Conservation (phyloP, 2,888 invertebrate genomes). For the Melinaea marsaeus region DNA sequence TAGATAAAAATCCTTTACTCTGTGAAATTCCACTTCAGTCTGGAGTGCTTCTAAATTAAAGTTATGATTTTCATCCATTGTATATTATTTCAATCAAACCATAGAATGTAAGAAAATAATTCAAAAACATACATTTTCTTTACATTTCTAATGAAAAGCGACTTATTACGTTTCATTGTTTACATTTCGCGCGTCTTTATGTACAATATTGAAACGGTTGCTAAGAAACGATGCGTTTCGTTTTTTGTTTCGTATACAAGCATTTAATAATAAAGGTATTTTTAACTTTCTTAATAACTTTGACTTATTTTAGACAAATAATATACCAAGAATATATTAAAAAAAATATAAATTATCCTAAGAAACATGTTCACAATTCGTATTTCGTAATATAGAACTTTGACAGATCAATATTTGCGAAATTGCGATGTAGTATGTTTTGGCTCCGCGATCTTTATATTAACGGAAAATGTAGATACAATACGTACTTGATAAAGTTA, state of each 20-base stretch:
- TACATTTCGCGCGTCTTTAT: conserved; percentile 61
- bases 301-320: too few relatives aligned
- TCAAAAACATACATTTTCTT: conserved; percentile 48
- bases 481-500: neutral
- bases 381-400: neutral
- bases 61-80: conserved; percentile 25
- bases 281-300: too few relatives aligned
- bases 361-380: too few relatives aligned
- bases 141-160: conserved; percentile 27
- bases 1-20: conserved; percentile 48
- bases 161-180: conserved; percentile 42
- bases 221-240: conserved; percentile 45
- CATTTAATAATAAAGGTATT: too few relatives aligned
- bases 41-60: conserved; percentile 49
- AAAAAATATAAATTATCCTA: too few relatives aligned
- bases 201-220: conserved; percentile 43
- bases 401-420: conserved; percentile 8
- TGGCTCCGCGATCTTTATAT: conserved; percentile 1
- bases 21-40: conserved; percentile 72
- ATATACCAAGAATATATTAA: too few relatives aligned
- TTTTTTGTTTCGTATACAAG: neutral
- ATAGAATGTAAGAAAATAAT: conserved; percentile 28
- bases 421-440: conserved; percentile 7
- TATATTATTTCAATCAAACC: conserved; percentile 49
- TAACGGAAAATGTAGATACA: conserved; percentile 11